Base-by-base conservation (phyloP, 2,113 vertebrate species). In the Odobenus rosmarus region DNA sequence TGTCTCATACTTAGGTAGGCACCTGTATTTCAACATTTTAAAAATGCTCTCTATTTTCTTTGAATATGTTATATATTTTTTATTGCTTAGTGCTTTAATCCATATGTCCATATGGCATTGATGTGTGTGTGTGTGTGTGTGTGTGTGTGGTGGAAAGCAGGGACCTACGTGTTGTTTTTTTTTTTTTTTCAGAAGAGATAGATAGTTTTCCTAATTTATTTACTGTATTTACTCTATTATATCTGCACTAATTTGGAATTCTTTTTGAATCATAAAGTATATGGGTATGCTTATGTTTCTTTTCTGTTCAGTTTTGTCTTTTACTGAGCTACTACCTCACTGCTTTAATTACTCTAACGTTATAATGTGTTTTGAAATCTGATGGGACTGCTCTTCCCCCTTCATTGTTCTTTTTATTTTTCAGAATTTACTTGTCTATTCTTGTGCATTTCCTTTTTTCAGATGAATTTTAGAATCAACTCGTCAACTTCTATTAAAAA, bases 381-480 rank as follows among this genome's bases (percentile, higher is more conserved):
- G 16, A 42, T 21, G 36, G 16, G 18, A 16, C 16, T 46, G 3
- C 51, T 83, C 26, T 77, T 74, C 10, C 23, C 4, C 13, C 24
- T 74, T 72, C 6, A 18, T 67, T 85, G 33, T 88, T 93, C 28
- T 55, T 39, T 42, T 80, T 57, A 21, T 83, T 71, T n/a, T 84
- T 28, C 33, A 57, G 21, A 51, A 49, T 79, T 95, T 94, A 84
- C 61, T 83, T 81, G 49, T 15, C 36, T 85, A 19, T 87, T 89
- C 67, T 62, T 95, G 31, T 62, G 31, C 36, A 88, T 88, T 84
- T 88, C 46, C 26, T 69, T 92, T 96, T 92, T 96, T 59, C 64
- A 83, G 86, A 61, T 79, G 42, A 85, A 96, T 92, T 92, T 93
- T 93, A 92, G n/a, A 61, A 71, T 90, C 64, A 92, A 49, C 51